Evolutionary conservation across 2,888 invertebrate genomes (phyloP), one percentile per base, ranked within the genome.

Genomic region (Cloeon dipterum): DNA sequence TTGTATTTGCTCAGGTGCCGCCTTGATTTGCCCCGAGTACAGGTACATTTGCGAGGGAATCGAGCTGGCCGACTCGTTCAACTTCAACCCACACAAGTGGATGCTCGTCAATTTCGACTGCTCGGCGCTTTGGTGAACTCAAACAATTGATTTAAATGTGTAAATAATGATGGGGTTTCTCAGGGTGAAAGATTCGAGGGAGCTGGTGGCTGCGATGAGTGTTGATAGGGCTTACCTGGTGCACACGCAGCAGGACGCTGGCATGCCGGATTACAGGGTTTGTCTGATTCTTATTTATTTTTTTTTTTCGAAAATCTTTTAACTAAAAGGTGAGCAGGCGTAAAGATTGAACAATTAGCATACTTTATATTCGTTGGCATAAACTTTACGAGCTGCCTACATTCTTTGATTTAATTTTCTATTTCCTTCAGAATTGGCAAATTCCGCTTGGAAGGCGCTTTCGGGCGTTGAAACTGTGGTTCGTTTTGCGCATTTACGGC

Each of bases 61-160:
- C 4, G 70, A 94, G 54, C 68, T 69, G 39, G 82, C 74, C 0
- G 81, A 89, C 52, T 93, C 93, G 0, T 75, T 93, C 48, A 88
- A 88, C 54, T 74, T 91, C 42, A 98, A 98, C 55, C 74, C 85
- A 0, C 93, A 94, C 57, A 96, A 98, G 60, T 93, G 91, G 78
- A 65, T 96, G 61, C 66, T 89, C 39, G 78, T 89, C 4, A 89
- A 83, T 53, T 94, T 93, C 43, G 96, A 98, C 54, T 93, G 93
- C 50, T 88, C 89, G 0, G 77, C 86, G 1, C 72, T 96, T 68
- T 83, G 83, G 83, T 59, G 41, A 40, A 37, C 25, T 8, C 7
- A 3, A 19, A 34, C 16, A n/a, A n/a, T 3, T 10, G 20, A 13
- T 32, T 7, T 11, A 8, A n/a, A 13, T 5, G 16, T 21, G 23